phyloP scores from a whole-genome alignment of 2,888 invertebrate genomes.

The Vannuccia rotundouncinata region DNA sequence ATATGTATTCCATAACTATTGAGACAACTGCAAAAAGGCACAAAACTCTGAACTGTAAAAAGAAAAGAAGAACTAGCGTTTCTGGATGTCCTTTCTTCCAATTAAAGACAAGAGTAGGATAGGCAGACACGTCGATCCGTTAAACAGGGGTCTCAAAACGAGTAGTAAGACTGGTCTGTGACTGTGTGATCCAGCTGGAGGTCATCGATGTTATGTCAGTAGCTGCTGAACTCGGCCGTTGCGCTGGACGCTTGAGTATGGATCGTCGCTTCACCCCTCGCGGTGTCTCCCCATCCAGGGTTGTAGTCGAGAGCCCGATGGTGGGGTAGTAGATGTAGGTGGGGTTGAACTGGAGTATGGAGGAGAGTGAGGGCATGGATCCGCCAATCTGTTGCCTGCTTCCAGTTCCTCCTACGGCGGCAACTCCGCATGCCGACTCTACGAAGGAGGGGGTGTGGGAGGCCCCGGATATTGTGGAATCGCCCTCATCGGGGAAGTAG shows the following conservation, averaged over 20 bases:
- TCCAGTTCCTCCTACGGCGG: background rate
- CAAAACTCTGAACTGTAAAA: too few relatives aligned
- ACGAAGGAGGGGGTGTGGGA: background rate
- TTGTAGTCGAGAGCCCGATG: background rate
- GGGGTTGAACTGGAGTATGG: background rate
- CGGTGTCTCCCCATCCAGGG: background rate
- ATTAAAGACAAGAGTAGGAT: too few relatives aligned
- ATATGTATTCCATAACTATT: too few relatives aligned
- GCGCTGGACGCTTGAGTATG: background rate
- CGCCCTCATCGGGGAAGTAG: background rate
- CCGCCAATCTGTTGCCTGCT: too few relatives aligned
- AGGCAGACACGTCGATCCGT: too few relatives aligned
- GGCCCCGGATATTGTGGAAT: background rate
- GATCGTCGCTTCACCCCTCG: background rate
- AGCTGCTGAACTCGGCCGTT: background rate
- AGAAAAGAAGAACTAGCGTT: too few relatives aligned
- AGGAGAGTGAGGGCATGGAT: too few relatives aligned
- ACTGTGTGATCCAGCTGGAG: background rate
- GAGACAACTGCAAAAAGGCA: too few relatives aligned
- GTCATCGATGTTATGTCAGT: background rate
- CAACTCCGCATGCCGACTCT: background rate
- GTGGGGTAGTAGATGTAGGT: background rate
- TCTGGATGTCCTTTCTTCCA: too few relatives aligned
- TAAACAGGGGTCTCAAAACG: background rate
- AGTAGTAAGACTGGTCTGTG: background rate